phyloP scores from a whole-genome alignment of 2,113 vertebrate genomes.

The Toxostoma redivivum region DNA sequence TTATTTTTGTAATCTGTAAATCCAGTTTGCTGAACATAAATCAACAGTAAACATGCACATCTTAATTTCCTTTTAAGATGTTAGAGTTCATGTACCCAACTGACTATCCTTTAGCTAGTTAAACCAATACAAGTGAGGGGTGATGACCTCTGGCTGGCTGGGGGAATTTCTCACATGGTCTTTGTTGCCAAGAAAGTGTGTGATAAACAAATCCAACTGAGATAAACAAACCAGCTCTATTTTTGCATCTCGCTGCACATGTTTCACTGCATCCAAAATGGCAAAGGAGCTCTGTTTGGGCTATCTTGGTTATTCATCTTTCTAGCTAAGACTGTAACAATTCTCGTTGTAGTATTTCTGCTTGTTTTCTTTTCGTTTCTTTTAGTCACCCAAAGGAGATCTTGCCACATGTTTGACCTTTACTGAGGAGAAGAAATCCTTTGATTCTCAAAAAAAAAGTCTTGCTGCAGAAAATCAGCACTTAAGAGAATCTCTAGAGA shows the following conservation, averaged over 20 bases:
- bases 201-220: neutral
- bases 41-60: neutral
- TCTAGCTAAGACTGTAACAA: conserved; percentile 57
- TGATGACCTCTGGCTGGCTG: neutral
- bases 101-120: neutral
- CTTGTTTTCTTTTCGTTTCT: neutral
- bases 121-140: neutral
- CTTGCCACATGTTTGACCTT: conserved; percentile 73
- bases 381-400: conserved; percentile 77
- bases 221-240: conserved; percentile 13
- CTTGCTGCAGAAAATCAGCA: conserved; percentile 82
- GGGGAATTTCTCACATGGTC: neutral
- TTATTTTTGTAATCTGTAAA: neutral
- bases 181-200: conserved; percentile 14
- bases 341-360: neutral
- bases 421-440: conserved; percentile 71
- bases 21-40: neutral
- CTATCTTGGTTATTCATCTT: neutral
- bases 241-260: neutral
- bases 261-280: neutral
- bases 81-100: neutral
- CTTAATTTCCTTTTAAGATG: neutral
- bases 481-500: conserved; percentile 82
- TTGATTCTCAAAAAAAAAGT: conserved; percentile 73
- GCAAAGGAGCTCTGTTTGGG: neutral